Conservation (phyloP, 2,797 vertebrate species). For the Pseudotriccus pelzelni region DNA sequence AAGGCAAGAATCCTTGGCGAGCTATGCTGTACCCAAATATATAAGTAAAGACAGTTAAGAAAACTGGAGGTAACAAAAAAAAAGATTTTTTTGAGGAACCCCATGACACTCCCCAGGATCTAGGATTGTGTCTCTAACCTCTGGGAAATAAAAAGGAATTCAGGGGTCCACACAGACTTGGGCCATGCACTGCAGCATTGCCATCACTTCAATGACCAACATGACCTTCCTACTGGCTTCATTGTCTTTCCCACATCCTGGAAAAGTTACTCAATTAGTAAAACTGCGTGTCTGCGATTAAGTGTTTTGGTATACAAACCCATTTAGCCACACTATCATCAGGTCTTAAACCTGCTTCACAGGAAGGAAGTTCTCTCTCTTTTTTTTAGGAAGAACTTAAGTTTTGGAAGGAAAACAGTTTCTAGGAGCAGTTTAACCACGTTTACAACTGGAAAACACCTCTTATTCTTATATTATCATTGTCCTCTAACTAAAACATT, state of each 20-base stretch:
- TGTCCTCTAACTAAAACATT: background rate
- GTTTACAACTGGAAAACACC: background rate
- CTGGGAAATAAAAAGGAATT: background rate
- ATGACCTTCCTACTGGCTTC: background rate
- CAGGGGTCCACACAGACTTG: background rate
- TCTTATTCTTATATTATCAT: background rate
- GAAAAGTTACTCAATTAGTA: background rate
- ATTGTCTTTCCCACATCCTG: background rate
- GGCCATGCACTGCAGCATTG: rapidly evolving
- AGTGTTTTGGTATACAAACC: background rate
- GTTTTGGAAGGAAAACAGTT: background rate
- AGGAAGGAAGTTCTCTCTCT: background rate
- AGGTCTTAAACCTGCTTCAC: background rate
- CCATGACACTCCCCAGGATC: too few species aligned
- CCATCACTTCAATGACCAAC: background rate
- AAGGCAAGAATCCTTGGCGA: background rate
- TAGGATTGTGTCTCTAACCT: background rate
- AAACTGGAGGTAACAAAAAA: background rate
- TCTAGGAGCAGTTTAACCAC: background rate
- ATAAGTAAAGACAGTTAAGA: background rate
- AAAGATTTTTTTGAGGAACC: background rate
- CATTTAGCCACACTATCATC: background rate
- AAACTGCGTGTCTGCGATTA: background rate
- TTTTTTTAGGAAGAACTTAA: background rate
- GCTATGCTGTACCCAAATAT: background rate